Evolutionary conservation across 2,113 vertebrate species (phyloP).

Genomic region (Limnothrissa miodon): DNA sequence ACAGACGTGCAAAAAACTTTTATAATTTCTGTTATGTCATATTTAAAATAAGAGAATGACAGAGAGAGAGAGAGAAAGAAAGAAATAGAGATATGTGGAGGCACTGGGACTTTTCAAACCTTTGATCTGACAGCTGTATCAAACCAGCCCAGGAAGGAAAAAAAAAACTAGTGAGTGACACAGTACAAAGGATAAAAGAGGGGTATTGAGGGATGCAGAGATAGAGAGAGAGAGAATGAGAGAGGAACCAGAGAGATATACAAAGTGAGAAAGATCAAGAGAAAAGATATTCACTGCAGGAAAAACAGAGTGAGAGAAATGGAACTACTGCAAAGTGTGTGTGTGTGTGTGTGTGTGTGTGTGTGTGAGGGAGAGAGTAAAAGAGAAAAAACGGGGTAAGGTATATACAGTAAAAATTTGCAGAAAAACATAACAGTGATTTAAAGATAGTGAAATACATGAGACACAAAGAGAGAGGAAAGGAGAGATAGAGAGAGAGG

Average conservation of each 20-base stretch:
- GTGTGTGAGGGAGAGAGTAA: background rate
- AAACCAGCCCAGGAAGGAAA: background rate
- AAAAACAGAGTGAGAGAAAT: background rate
- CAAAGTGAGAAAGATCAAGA: background rate
- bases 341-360: too few species aligned
- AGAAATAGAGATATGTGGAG: background rate
- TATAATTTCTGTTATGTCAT: slow-evolving; percentile 7
- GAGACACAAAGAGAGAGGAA: background rate
- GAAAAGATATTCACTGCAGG: background rate
- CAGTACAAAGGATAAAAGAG: background rate
- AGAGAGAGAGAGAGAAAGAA: background rate
- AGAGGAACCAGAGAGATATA: too few species aligned
- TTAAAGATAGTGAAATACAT: background rate
- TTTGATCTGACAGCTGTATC: slow-evolving; percentile 9
- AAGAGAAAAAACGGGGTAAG: background rate
- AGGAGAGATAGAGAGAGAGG: background rate
- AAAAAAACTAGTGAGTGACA: background rate
- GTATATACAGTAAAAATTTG: too few species aligned
- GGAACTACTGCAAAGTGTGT: background rate
- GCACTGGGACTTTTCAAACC: background rate
- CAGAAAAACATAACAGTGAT: background rate
- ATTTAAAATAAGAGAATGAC: background rate
- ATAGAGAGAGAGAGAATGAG: background rate
- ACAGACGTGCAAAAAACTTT: background rate
- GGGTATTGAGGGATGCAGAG: background rate